Percentiles rank a stretch among this genome's conserved stretches.
Evolutionary conservation across 2,113 vertebrate species (phyloP).

Genomic region (Chlamydotis undulata): DNA sequence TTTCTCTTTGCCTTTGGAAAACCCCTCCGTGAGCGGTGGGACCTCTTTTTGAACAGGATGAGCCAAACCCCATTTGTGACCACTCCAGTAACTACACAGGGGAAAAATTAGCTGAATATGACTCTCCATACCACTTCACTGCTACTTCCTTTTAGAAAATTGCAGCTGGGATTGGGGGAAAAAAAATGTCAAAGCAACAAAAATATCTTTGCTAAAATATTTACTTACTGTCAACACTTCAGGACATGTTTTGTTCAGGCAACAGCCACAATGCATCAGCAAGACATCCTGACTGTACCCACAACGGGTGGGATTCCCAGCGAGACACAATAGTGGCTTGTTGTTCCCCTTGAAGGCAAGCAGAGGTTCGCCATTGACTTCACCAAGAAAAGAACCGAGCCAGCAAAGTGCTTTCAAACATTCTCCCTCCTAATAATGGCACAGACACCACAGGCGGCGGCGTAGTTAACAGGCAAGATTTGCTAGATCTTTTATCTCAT

Average conservation of each 20-base stretch:
- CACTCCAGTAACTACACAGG: neutral
- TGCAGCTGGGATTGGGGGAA: neutral
- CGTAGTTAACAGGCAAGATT: neutral
- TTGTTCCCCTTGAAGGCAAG: neutral
- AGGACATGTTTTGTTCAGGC: neutral
- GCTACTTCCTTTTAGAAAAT: neutral
- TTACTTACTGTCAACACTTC: neutral
- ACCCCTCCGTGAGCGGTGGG: neutral
- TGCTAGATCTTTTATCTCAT: neutral
- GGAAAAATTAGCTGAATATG: neutral
- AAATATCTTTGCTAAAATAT: neutral
- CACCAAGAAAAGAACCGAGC: neutral
- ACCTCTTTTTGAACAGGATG: neutral
- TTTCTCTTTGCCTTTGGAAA: neutral
- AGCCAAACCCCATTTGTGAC: neutral
- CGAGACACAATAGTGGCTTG: neutral
- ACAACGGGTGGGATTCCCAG: neutral
- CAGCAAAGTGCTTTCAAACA: neutral
- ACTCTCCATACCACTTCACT: neutral
- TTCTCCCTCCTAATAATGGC: neutral
- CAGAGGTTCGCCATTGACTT: neutral
- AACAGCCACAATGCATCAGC: neutral
- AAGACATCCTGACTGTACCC: neutral
- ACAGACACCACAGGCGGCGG: accelerated
- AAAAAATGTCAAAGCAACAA: neutral